These are phyloP conservation scores for Apamea sordens DNA, from an alignment of 2,888 invertebrate genomes.

Conservation along the genomic window DNA sequence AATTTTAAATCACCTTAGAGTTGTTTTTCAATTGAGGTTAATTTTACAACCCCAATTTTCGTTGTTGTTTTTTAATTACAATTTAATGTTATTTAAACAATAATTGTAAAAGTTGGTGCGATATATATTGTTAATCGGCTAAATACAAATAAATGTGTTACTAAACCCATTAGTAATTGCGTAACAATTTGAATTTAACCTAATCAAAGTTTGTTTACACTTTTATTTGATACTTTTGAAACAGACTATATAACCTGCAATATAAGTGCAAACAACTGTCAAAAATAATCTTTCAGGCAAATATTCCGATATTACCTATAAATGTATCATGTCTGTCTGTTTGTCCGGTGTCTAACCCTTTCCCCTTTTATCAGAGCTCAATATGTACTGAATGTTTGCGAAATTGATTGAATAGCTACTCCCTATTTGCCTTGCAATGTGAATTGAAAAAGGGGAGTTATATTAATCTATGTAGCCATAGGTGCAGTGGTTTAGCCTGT, in stretches of 20 bases:
- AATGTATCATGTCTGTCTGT: conserved; percentile 11
- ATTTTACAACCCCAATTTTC: background rate
- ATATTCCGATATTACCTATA: background rate
- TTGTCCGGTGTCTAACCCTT: conserved; percentile 16
- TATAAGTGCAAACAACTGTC: background rate
- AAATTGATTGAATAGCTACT: conserved; percentile 43
- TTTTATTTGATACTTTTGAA: background rate
- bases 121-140: background rate
- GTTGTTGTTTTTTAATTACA: background rate
- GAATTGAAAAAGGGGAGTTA: conserved; percentile 45
- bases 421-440: conserved; percentile 49
- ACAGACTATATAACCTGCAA: background rate
- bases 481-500: background rate
- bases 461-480: background rate
- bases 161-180: background rate
- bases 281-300: background rate
- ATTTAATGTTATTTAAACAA: background rate
- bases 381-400: conserved; percentile 36
- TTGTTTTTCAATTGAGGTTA: background rate
- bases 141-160: background rate
- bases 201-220: background rate
- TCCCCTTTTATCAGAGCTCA: conserved; percentile 5
- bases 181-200: background rate
- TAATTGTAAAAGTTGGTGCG: background rate
- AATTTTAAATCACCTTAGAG: background rate